These are phyloP conservation scores for Sebastiscus tertius DNA, from an alignment of 2,797 vertebrate genomes.

Conservation along the genomic window DNA sequence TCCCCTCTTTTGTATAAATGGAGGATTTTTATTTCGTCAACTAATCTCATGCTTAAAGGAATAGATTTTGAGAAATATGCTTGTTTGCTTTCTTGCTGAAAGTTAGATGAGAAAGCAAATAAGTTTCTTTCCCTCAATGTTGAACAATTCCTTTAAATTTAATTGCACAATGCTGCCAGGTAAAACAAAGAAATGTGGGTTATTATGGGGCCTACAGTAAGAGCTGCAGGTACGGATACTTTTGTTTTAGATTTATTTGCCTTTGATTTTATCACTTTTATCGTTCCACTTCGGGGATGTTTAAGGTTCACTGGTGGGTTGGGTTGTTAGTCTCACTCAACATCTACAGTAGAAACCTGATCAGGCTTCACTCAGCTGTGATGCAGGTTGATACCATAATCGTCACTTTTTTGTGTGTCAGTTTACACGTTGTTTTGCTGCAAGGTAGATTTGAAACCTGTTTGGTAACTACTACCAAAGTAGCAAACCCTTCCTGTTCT, in stretches of 20 bases:
- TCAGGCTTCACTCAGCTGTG: not conserved
- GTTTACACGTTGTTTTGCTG: slow-evolving; percentile 13
- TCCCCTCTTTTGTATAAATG: not conserved
- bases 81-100: not conserved
- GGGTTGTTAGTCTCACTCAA: not conserved
- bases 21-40: slow-evolving; percentile 11
- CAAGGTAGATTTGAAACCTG: slow-evolving; percentile 11
- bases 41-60: not conserved
- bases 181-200: not conserved
- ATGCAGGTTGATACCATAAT: not conserved
- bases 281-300: slow-evolving; percentile 17
- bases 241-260: slow-evolving; percentile 15
- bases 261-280: not conserved
- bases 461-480: slow-evolving; percentile 21
- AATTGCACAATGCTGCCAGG: not conserved
- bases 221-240: not conserved
- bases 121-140: not conserved
- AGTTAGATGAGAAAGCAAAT: not conserved
- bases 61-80: slow-evolving; percentile 1
- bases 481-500: slow-evolving; percentile 9
- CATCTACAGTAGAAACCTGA: not conserved
- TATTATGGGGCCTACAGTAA: not conserved
- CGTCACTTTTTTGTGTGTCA: not conserved
- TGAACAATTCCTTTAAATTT: not conserved
- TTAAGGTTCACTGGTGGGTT: slow-evolving; percentile 32